Conservation (phyloP, 2,888 invertebrate species). For the Diabrotica balteata region DNA sequence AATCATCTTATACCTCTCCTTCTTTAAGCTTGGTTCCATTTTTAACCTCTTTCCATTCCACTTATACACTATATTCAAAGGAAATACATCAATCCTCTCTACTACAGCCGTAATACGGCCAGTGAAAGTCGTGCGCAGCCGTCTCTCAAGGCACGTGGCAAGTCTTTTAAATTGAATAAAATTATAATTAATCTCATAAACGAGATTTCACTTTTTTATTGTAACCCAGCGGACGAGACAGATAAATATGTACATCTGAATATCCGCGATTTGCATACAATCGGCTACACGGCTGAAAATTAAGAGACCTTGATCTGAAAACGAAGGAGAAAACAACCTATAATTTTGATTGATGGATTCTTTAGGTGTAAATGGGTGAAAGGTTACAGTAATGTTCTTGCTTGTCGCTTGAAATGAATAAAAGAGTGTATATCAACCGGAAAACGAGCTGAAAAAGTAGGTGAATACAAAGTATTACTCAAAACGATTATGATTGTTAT, state of each 20-base stretch:
- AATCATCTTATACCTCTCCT: too few relatives aligned
- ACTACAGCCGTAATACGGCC: neutral
- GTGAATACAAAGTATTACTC: too few relatives aligned
- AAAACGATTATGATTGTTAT: too few relatives aligned
- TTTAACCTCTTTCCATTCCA: too few relatives aligned
- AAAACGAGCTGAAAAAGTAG: too few relatives aligned
- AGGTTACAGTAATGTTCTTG: slow-evolving; percentile 1
- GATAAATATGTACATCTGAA: slow-evolving; percentile 6
- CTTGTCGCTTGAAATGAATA: neutral
- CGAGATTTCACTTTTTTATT: slow-evolving; percentile 34
- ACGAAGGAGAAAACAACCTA: slow-evolving; percentile 20
- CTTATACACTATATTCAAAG: too few relatives aligned
- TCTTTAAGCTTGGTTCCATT: too few relatives aligned
- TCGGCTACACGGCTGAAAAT: slow-evolving; percentile 23
- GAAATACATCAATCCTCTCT: neutral
- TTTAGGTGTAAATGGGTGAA: slow-evolving; percentile 10
- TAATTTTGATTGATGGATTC: slow-evolving; percentile 7
- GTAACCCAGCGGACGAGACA: slow-evolving; percentile 13
- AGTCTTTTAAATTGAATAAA: slow-evolving; percentile 18
- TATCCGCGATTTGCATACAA: slow-evolving; percentile 36
- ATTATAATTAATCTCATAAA: slow-evolving; percentile 20
- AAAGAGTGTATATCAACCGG: neutral
- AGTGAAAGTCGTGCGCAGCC: slow-evolving; percentile 9
- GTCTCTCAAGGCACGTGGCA: slow-evolving; percentile 17
- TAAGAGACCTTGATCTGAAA: slow-evolving; percentile 35